Conservation (phyloP, 1,140 invertebrate species). For the Epicauta chinensis region DNA sequence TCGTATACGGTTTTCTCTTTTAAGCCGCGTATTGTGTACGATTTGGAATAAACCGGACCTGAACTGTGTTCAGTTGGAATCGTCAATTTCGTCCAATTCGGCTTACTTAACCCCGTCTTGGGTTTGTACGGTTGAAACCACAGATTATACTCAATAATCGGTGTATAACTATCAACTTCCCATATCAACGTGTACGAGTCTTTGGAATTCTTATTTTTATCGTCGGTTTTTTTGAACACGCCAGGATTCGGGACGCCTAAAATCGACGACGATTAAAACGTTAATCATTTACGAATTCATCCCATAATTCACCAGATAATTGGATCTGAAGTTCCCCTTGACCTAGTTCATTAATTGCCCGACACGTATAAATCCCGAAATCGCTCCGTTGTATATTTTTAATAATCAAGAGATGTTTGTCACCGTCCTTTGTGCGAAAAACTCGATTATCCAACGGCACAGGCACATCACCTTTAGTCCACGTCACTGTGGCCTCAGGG, state of each 20-base stretch:
- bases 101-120: slow-evolving; percentile 38
- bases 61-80: slow-evolving; percentile 57
- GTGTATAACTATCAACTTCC: slow-evolving; percentile 71
- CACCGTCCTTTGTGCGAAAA: slow-evolving; percentile 49
- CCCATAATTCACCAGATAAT: slow-evolving; percentile 32
- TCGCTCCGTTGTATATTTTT: slow-evolving; percentile 60
- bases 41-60: slow-evolving; percentile 61
- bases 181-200: slow-evolving; percentile 62
- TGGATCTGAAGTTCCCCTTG: slow-evolving; percentile 39
- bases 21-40: slow-evolving; percentile 60
- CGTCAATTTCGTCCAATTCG: slow-evolving; percentile 59
- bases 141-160: slow-evolving; percentile 64
- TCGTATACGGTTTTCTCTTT: slow-evolving; percentile 62
- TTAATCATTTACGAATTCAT: too few relatives aligned
- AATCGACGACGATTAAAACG: slow-evolving; percentile 13
- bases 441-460: slow-evolving; percentile 53
- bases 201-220: slow-evolving; percentile 36
- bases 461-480: slow-evolving; percentile 52
- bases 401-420: slow-evolving; percentile 61
- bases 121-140: slow-evolving; percentile 52
- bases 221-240: slow-evolving; percentile 50
- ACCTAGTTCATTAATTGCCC: slow-evolving; percentile 66
- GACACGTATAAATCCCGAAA: slow-evolving; percentile 71
- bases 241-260: slow-evolving; percentile 54
- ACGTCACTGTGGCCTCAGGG: slow-evolving; percentile 57